Evolutionary conservation across 2,797 vertebrate genomes (phyloP).

Genomic region (Halcyon chelicuti): DNA sequence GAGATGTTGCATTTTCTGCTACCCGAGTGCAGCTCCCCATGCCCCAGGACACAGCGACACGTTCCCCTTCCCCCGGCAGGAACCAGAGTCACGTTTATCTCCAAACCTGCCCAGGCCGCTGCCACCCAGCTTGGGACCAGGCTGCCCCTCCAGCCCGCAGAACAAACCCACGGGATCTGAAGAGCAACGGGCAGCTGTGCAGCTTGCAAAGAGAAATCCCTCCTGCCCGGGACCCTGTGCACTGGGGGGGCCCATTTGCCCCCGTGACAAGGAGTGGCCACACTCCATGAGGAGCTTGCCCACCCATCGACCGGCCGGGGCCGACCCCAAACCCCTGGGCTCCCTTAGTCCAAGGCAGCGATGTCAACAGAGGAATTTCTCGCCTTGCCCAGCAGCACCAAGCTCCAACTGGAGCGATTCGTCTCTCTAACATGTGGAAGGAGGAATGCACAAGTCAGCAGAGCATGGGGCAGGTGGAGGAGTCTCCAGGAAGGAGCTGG

Average conservation of each 20-base stretch:
- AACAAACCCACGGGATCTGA: not conserved
- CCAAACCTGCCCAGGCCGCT: not conserved
- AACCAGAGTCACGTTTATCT: not conserved
- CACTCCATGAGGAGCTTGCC: not conserved
- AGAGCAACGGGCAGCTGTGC: not conserved
- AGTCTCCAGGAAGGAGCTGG: not conserved
- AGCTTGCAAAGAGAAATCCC: not conserved
- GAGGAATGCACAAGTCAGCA: not conserved
- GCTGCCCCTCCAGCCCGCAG: not conserved
- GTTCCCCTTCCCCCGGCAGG: not conserved
- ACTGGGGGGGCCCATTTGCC: not conserved
- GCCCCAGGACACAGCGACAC: accelerated
- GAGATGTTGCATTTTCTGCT: not conserved
- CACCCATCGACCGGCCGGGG: accelerated
- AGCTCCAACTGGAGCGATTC: not conserved
- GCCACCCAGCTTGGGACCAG: not conserved
- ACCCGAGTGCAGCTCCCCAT: not conserved
- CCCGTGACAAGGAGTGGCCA: not conserved
- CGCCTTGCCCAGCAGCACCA: not conserved
- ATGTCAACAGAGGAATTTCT: not conserved
- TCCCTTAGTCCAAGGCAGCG: not conserved
- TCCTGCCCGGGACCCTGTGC: accelerated
- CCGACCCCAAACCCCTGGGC: not conserved
- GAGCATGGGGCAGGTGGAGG: not conserved
- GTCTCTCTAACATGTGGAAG: not conserved